These are phyloP conservation scores for Thelaira solivaga DNA, from an alignment of 2,888 invertebrate species.

Conservation along the genomic window DNA sequence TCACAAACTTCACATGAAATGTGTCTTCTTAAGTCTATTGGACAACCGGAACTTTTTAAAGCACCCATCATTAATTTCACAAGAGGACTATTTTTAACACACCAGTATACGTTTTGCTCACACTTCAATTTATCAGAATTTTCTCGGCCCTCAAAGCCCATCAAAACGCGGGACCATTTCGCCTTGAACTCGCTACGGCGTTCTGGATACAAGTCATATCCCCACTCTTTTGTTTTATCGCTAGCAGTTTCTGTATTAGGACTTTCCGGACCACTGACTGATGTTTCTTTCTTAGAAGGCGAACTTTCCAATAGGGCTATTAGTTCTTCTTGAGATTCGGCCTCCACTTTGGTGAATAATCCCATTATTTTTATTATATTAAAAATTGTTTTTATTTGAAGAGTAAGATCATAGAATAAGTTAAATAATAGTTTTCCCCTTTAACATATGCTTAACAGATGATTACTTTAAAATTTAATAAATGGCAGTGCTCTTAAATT, in stretches of 20 bases:
- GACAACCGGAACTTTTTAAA: conserved; percentile 81
- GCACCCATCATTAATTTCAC: conserved; percentile 92
- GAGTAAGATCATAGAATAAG: too few species aligned
- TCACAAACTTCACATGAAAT: conserved; percentile 95
- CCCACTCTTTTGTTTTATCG: conserved; percentile 79
- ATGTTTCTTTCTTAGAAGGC: neutral
- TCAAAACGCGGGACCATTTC: conserved; percentile 79
- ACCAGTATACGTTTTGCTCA: conserved; percentile 84
- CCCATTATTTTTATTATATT: conserved; percentile 56
- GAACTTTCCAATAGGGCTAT: conserved; percentile 1
- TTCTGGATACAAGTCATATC: conserved; percentile 90
- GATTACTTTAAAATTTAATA: too few species aligned
- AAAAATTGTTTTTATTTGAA: too few species aligned
- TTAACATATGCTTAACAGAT: neutral
- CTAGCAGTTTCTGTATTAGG: neutral
- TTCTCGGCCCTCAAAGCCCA: conserved; percentile 84
- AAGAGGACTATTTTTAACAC: conserved; percentile 86
- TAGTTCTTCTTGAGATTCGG: conserved; percentile 44
- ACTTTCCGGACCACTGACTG: neutral
- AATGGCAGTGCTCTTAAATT: too few species aligned
- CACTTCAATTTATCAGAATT: conserved; percentile 85
- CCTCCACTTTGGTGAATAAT: conserved; percentile 55
- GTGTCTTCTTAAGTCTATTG: conserved; percentile 90
- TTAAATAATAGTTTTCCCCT: conserved; percentile 30
- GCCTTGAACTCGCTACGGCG: conserved; percentile 81